Percentiles rank a stretch among this genome's conserved stretches.
These are phyloP conservation scores for Drosophila buzzatii DNA, from an alignment of 2,888 invertebrate species.

Conservation along the genomic window DNA sequence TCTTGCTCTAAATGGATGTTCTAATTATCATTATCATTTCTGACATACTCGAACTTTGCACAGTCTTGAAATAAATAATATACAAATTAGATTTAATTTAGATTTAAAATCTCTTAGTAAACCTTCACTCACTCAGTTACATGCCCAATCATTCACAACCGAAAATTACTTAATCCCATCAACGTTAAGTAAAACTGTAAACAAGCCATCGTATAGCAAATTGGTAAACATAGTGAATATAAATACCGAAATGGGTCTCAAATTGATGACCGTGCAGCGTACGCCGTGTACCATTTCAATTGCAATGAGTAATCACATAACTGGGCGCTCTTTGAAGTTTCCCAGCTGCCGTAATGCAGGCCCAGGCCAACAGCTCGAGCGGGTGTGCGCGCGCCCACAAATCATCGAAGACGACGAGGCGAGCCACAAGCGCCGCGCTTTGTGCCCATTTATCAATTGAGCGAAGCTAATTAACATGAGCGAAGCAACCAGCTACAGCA, in stretches of 20 bases:
- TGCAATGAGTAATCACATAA: slow-evolving; percentile 18
- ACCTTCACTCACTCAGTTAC: too few species aligned
- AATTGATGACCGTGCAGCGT: slow-evolving; percentile 5
- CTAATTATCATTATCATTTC: not conserved
- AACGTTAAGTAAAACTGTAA: not conserved
- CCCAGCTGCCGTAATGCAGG: not conserved
- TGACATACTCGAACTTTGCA: not conserved
- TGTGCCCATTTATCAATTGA: slow-evolving; percentile 57
- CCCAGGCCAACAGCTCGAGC: not conserved
- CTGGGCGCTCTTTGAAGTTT: slow-evolving; percentile 5
- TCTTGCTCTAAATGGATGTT: not conserved
- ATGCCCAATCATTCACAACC: not conserved
- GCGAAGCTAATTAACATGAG: slow-evolving; percentile 57
- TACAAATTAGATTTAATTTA: not conserved
- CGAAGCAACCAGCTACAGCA: slow-evolving; percentile 21
- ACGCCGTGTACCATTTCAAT: slow-evolving; percentile 8
- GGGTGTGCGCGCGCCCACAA: slow-evolving; percentile 25
- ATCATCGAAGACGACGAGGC: slow-evolving; percentile 21
- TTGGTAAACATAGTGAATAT: not conserved
- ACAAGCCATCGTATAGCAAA: slow-evolving; percentile 2
- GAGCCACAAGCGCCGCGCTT: slow-evolving; percentile 27
- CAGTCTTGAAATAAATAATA: not conserved
- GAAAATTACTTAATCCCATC: not conserved
- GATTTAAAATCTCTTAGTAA: not conserved
- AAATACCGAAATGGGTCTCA: slow-evolving; percentile 13